Evolutionary conservation across 1,140 invertebrate genomes (phyloP).

Genomic region (Chionoecetes opilio): DNA sequence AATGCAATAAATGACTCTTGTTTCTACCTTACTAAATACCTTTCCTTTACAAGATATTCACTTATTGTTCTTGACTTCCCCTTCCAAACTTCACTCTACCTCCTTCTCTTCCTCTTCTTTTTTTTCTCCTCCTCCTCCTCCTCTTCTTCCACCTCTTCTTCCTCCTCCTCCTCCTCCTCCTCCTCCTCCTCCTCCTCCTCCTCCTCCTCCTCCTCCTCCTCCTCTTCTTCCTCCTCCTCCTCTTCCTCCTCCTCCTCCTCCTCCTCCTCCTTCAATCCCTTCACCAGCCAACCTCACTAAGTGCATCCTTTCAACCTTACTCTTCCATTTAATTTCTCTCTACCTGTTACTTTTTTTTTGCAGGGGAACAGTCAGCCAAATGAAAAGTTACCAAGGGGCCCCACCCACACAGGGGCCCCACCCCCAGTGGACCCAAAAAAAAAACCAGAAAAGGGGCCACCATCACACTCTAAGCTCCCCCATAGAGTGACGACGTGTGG

Average conservation of each 20-base stretch:
- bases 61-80: background rate
- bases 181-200: background rate
- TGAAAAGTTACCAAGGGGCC: background rate
- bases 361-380: too few species aligned
- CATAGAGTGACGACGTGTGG: constrained; percentile 12
- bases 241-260: background rate
- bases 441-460: too few species aligned
- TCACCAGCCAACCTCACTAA: background rate
- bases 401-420: background rate
- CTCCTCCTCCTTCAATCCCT: background rate
- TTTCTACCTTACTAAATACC: too few species aligned
- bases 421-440: too few species aligned
- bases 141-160: background rate
- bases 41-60: background rate
- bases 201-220: background rate
- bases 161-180: background rate
- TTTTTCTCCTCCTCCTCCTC: constrained; percentile 16
- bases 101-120: background rate
- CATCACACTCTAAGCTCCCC: constrained; percentile 5
- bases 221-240: background rate
- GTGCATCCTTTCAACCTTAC: background rate
- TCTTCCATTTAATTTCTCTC: background rate
- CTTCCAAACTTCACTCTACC: background rate
- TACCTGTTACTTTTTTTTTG: background rate
- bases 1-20: too few species aligned